These are phyloP conservation scores for Hybognathus amarus DNA, from an alignment of 2,797 vertebrate genomes.

Conservation along the genomic window DNA sequence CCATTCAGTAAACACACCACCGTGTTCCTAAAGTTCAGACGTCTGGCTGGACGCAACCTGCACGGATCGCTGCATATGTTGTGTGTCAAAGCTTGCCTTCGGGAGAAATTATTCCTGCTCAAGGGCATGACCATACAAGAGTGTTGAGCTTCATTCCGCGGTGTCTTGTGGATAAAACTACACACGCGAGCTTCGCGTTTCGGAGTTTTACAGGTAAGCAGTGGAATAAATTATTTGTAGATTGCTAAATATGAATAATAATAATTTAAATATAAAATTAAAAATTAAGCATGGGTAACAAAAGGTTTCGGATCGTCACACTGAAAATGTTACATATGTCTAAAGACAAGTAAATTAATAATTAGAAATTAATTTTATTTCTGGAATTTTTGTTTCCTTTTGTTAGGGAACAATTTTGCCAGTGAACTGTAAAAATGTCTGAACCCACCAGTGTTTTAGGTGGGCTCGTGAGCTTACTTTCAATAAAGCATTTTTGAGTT, in stretches of 20 bases:
- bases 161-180: conserved; percentile 17
- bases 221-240: too few species aligned
- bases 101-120: not conserved
- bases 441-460: not conserved
- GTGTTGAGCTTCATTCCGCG: not conserved
- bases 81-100: not conserved
- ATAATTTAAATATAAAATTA: not conserved
- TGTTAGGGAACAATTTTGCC: not conserved
- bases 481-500: not conserved
- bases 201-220: conserved; percentile 28
- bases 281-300: too few species aligned
- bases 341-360: not conserved
- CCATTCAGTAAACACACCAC: conserved; percentile 23
- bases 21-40: conserved; percentile 11
- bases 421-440: not conserved
- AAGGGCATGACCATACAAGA: not conserved
- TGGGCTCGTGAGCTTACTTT: not conserved
- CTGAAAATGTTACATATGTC: not conserved
- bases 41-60: conserved; percentile 4
- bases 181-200: not conserved
- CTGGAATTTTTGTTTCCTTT: not conserved
- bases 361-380: not conserved
- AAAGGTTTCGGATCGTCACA: not conserved
- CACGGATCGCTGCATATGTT: not conserved
- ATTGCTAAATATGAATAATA: not conserved